Evolutionary conservation across 2,113 vertebrate genomes (phyloP).

Genomic region (Machaerirhynchus nigripectus): DNA sequence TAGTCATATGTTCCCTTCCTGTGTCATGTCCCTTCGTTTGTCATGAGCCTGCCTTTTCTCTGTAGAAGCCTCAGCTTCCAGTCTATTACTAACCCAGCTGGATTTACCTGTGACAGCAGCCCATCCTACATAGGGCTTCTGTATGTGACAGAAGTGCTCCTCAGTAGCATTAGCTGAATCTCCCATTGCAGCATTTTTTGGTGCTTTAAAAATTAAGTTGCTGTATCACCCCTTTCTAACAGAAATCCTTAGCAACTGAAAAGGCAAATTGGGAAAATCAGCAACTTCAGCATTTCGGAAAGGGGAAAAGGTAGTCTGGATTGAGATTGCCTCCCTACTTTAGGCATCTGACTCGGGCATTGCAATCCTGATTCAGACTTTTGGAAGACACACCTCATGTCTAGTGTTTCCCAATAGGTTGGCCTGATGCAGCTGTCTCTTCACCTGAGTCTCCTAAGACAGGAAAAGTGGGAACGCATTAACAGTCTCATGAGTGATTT

Average conservation of each 20-base stretch:
- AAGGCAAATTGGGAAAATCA: not conserved
- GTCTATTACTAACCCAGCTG: not conserved
- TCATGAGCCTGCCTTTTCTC: not conserved
- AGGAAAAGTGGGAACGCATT: not conserved
- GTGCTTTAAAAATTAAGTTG: not conserved
- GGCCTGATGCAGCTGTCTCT: not conserved
- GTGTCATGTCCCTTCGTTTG: not conserved
- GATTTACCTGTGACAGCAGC: not conserved
- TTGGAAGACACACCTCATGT: not conserved
- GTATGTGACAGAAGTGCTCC: not conserved
- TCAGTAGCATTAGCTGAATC: not conserved
- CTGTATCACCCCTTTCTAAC: not conserved
- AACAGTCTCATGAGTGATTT: not conserved
- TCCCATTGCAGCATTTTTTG: not conserved
- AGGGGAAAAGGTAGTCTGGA: not conserved
- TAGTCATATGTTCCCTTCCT: not conserved
- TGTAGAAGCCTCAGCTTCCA: not conserved
- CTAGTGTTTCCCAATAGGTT: not conserved
- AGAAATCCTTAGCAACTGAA: not conserved
- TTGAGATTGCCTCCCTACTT: not conserved
- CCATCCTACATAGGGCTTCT: not conserved
- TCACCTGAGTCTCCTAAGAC: not conserved
- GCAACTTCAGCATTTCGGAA: not conserved
- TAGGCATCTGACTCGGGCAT: not conserved
- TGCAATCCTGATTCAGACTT: conserved; percentile 20